A percentile compares a stretch with the other conserved stretches of the same genome.
Evolutionary conservation across 1,140 invertebrate species (phyloP).

Genomic region (Drosophila littoralis): DNA sequence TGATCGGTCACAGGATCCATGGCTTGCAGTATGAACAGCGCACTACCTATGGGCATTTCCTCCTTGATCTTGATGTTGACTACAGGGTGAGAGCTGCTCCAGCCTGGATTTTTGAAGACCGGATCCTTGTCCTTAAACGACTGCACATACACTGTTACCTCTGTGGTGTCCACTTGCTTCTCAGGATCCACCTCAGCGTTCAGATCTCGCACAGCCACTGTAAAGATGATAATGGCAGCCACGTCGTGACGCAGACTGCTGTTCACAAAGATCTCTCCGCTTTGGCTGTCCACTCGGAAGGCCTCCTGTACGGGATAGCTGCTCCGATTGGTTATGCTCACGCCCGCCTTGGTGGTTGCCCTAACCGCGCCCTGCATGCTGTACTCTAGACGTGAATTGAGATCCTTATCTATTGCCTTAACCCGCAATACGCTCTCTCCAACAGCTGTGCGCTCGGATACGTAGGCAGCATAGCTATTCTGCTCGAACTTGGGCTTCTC

Average conservation of each 20-base stretch:
- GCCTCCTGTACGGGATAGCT: conserved; percentile 89
- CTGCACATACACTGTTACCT: conserved; percentile 92
- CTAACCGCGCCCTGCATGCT: conserved; percentile 88
- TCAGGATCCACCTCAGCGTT: conserved; percentile 89
- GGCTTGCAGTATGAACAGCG: conserved; percentile 89
- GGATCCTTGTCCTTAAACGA: conserved; percentile 92
- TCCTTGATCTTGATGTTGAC: conserved; percentile 90
- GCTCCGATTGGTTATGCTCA: conserved; percentile 87
- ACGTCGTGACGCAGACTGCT: conserved; percentile 91
- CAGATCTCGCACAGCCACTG: conserved; percentile 89
- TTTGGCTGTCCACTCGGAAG: conserved; percentile 89
- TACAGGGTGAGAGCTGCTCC: conserved; percentile 88
- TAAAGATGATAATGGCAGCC: conserved; percentile 91
- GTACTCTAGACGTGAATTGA: conserved; percentile 89
- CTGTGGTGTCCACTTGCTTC: conserved; percentile 88
- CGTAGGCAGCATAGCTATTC: conserved; percentile 88
- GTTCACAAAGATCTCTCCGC: conserved; percentile 89
- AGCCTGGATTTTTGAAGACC: conserved; percentile 89
- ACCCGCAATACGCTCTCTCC: conserved; percentile 88
- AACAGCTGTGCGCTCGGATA: conserved; percentile 89
- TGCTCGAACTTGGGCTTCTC: conserved; percentile 91
- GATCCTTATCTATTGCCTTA: conserved; percentile 89
- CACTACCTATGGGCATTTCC: conserved; percentile 91
- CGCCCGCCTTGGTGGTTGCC: conserved; percentile 91
- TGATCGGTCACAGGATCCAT: conserved; percentile 89